These are phyloP conservation scores for Orchestia grillus DNA, from an alignment of 1,140 invertebrate genomes.

Conservation along the genomic window DNA sequence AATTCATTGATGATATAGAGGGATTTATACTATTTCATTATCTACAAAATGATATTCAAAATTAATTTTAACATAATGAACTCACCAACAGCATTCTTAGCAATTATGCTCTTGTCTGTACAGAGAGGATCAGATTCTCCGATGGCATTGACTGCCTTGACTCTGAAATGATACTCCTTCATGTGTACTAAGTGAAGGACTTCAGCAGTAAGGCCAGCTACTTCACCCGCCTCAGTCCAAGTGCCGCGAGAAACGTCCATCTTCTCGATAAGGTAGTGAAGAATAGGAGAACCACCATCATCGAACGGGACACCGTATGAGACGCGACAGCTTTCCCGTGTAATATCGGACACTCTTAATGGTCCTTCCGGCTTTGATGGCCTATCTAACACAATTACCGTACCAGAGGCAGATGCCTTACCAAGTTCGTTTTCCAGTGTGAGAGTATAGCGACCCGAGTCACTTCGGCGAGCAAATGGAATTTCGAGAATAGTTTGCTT, in stretches of 20 bases:
- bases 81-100: constrained; percentile 90
- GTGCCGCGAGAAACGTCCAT: constrained; percentile 95
- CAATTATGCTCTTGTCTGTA: constrained; percentile 87
- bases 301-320: constrained; percentile 87
- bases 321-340: constrained; percentile 89
- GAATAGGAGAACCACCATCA: constrained; percentile 92
- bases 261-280: constrained; percentile 97
- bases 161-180: constrained; percentile 89
- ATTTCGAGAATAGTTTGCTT: constrained; percentile 89
- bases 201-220: constrained; percentile 83
- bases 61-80: background rate
- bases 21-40: background rate
- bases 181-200: constrained; percentile 89
- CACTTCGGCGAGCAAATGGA: constrained; percentile 83
- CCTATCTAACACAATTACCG: constrained; percentile 89
- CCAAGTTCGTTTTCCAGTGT: constrained; percentile 89
- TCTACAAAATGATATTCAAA: background rate
- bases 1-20: constrained; percentile 42
- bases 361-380: constrained; percentile 90
- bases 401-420: constrained; percentile 83
- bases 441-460: constrained; percentile 87
- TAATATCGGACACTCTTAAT: constrained; percentile 85
- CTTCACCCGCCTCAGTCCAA: constrained; percentile 94
- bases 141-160: constrained; percentile 92
- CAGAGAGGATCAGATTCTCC: constrained; percentile 93